Evolutionary conservation across 2,888 invertebrate species (phyloP).

Genomic region (Tanypteryx hageni): DNA sequence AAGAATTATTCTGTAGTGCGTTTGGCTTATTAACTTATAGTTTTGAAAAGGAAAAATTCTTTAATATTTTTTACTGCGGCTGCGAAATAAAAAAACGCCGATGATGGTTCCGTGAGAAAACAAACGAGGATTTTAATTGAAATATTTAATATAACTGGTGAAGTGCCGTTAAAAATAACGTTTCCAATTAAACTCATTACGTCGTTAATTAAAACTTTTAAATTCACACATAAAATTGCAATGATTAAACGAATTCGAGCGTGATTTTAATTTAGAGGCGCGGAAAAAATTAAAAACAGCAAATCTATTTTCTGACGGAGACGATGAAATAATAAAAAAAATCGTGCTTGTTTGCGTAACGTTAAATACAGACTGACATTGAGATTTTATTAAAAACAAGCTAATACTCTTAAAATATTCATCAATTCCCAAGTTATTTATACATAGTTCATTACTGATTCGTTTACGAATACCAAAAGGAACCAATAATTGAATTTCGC

Average conservation of each 20-base stretch:
- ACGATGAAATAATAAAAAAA: neutral
- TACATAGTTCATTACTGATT: neutral
- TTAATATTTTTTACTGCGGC: neutral
- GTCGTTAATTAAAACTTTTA: neutral
- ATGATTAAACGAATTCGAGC: neutral
- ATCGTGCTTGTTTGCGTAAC: neutral
- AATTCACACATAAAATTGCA: too few relatives aligned
- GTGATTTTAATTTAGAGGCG: neutral
- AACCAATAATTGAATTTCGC: neutral
- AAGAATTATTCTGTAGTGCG: too few relatives aligned
- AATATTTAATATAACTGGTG: neutral
- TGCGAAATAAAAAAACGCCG: neutral
- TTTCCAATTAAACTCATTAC: neutral
- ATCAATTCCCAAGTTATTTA: neutral
- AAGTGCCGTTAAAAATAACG: neutral
- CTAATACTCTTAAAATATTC: neutral
- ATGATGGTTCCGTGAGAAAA: neutral
- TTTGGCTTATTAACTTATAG: too few relatives aligned
- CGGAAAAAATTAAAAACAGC: neutral
- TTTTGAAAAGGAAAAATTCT: too few relatives aligned
- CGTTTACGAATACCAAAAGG: neutral
- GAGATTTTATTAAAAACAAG: neutral
- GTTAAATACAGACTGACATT: neutral
- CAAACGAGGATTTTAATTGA: neutral
- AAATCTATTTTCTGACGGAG: neutral